Evolutionary conservation across 2,888 invertebrate genomes (phyloP).

Genomic region (Amiota minor): DNA sequence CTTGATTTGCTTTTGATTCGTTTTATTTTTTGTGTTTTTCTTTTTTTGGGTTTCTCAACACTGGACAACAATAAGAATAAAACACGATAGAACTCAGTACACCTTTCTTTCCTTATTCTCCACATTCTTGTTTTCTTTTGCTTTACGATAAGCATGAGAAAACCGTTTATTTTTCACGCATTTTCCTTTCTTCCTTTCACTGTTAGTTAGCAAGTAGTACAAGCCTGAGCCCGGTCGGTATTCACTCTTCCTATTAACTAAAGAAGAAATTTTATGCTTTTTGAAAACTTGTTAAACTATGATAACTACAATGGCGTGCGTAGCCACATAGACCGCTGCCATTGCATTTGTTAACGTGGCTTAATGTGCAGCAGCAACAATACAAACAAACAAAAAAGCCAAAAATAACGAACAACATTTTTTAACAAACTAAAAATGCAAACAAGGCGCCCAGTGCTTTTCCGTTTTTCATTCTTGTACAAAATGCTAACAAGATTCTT

Average conservation of each 20-base stretch:
- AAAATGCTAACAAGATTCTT: slow-evolving; percentile 14
- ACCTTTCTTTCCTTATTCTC: too few relatives aligned
- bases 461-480: not conserved
- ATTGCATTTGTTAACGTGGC: slow-evolving; percentile 58
- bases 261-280: slow-evolving; percentile 64
- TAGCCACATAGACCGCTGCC: slow-evolving; percentile 23
- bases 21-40: too few relatives aligned
- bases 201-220: slow-evolving; percentile 53
- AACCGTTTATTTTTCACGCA: slow-evolving; percentile 2
- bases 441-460: slow-evolving; percentile 14
- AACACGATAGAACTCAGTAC: too few relatives aligned
- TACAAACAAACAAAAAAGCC: not conserved
- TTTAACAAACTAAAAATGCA: slow-evolving; percentile 57
- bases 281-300: slow-evolving; percentile 71
- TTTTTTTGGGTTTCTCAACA: slow-evolving; percentile 41
- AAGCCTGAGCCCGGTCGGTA: slow-evolving; percentile 16
- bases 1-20: not conserved
- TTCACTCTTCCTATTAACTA: slow-evolving; percentile 34
- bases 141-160: slow-evolving; percentile 27
- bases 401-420: slow-evolving; percentile 66
- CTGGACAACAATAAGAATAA: slow-evolving; percentile 29
- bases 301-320: slow-evolving; percentile 68
- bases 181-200: slow-evolving; percentile 37
- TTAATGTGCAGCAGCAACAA: slow-evolving; percentile 31
- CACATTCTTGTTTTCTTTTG: slow-evolving; percentile 42